These are phyloP conservation scores for Larimichthys polyactis DNA, from an alignment of 2,113 vertebrate species.

Conservation along the genomic window DNA sequence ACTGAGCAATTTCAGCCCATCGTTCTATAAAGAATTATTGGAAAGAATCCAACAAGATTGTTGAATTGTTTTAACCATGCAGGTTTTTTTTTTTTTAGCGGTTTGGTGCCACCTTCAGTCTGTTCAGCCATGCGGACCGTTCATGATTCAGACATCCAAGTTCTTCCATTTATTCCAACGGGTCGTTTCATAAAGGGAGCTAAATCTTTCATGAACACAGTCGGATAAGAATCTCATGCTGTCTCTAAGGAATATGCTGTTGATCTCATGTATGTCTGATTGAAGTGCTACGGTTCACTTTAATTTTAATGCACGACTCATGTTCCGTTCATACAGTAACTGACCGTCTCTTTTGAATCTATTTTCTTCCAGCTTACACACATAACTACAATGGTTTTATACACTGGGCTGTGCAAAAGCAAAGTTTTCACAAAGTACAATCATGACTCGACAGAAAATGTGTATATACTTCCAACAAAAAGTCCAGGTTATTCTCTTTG, in stretches of 20 bases:
- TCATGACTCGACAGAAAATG: too few relatives aligned
- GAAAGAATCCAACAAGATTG: constrained; percentile 52
- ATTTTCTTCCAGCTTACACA: not conserved
- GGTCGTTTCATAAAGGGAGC: too few relatives aligned
- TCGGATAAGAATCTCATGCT: not conserved
- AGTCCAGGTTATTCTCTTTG: too few relatives aligned
- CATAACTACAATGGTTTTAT: not conserved
- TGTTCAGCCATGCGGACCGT: not conserved
- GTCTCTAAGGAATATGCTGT: too few relatives aligned
- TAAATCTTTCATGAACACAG: too few relatives aligned
- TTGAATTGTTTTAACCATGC: constrained; percentile 8
- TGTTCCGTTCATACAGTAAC: not conserved
- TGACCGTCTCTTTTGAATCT: not conserved
- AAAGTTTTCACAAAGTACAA: too few relatives aligned
- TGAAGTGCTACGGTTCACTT: too few relatives aligned
- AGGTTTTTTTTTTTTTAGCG: not conserved
- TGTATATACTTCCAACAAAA: too few relatives aligned
- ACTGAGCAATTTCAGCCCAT: constrained; percentile 16
- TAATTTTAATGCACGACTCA: not conserved
- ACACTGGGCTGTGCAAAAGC: not conserved
- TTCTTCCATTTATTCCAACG: not conserved
- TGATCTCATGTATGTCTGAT: too few relatives aligned
- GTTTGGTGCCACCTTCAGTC: constrained; percentile 4
- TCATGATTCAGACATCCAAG: not conserved
- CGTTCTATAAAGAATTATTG: constrained; percentile 50